Percentiles rank a stretch among this genome's conserved stretches.
phyloP scores from a whole-genome alignment of 2,113 vertebrate genomes.

The Desmodus rotundus region DNA sequence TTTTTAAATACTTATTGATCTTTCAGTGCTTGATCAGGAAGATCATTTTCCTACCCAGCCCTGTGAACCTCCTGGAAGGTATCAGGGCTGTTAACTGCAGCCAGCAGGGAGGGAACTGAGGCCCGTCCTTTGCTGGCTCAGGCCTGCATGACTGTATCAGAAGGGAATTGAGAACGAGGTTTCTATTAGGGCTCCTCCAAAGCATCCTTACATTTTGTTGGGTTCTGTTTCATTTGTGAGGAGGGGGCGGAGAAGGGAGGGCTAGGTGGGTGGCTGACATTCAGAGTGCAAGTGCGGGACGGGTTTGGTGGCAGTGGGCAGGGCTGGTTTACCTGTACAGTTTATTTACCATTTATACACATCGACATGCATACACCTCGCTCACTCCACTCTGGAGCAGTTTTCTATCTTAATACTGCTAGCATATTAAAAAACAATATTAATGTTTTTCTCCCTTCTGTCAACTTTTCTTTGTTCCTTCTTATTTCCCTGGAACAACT shows the following conservation, averaged over 20 bases:
- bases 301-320: fast-evolving
- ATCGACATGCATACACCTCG: not conserved
- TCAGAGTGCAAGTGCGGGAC: not conserved
- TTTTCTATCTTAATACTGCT: not conserved
- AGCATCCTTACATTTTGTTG: not conserved
- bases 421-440: not conserved
- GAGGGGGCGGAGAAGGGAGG: not conserved
- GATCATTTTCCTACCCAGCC: not conserved
- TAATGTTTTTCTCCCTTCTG: not conserved
- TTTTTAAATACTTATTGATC: slow-evolving; percentile 73
- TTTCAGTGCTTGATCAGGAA: slow-evolving; percentile 70
- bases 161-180: not conserved
- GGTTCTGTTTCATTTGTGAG: not conserved
- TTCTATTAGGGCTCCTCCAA: not conserved
- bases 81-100: not conserved
- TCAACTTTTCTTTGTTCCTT: not conserved
- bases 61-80: not conserved
- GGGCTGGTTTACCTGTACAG: not conserved
- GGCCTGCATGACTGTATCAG: not conserved
- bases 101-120: not conserved
- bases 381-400: not conserved
- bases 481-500: not conserved
- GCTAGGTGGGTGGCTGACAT: not conserved
- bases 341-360: not conserved
- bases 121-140: not conserved